phyloP scores from a whole-genome alignment of 30 jellyfish, hydroid and myxozoan species.

The Haliclystus octoradiatus region DNA sequence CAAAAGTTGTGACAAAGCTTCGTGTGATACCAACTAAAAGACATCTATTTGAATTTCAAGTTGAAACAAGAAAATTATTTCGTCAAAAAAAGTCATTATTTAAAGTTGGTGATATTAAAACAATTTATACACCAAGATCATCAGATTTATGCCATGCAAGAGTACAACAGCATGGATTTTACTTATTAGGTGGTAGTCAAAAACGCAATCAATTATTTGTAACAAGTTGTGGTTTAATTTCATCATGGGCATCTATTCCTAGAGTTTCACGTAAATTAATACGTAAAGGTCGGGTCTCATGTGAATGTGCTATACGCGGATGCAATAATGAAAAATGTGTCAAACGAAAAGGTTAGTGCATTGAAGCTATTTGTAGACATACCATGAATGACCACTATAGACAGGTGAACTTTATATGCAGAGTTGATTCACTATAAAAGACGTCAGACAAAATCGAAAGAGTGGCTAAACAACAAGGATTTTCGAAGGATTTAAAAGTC shows the following conservation, averaged over 20 bases:
- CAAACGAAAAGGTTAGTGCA: constrained; percentile 5
- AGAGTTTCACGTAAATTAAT: constrained; percentile 46
- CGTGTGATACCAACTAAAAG: constrained; percentile 36
- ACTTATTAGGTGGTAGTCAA: constrained; percentile 66
- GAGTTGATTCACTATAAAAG: no score
- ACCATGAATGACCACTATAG: constrained; percentile 8
- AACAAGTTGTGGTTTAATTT: constrained; percentile 76
- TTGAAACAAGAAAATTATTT: constrained; percentile 44
- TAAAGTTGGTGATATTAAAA: constrained; percentile 31
- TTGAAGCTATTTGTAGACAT: constrained; percentile 1
- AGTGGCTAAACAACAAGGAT: no score
- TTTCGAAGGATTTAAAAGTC: no score
- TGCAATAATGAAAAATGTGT: constrained; percentile 60
- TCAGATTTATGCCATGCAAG: constrained; percentile 64
- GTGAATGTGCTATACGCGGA: constrained; percentile 77
- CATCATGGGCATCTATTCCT: constrained; percentile 50
- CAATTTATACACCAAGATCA: constrained; percentile 68
- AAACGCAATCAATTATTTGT: constrained; percentile 65
- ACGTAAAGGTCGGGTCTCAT: constrained; percentile 54
- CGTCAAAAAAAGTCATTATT: constrained; percentile 45
- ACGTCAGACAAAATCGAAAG: no score
- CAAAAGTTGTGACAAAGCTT: constrained; percentile 38
- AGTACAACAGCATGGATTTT: constrained; percentile 39
- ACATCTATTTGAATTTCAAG: constrained; percentile 34
- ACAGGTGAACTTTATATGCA: no score